These are phyloP conservation scores for Molothrus aeneus DNA, from an alignment of 2,797 vertebrate genomes.

Conservation along the genomic window DNA sequence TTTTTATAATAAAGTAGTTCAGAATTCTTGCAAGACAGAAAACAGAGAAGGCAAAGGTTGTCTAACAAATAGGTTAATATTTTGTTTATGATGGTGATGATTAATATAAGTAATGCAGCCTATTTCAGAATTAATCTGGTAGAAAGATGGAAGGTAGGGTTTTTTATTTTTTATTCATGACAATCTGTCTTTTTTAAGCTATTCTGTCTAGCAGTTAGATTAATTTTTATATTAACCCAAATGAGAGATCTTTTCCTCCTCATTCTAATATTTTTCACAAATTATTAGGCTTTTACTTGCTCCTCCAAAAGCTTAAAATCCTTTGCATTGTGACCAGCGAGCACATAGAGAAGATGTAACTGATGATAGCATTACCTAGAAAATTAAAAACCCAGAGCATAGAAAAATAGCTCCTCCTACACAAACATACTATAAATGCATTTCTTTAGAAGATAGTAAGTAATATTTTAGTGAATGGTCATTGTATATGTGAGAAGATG, in stretches of 20 bases:
- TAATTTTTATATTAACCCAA: neutral
- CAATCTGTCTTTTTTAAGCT: neutral
- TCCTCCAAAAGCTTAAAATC: neutral
- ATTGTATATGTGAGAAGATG: neutral
- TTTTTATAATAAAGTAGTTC: neutral
- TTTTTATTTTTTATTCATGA: neutral
- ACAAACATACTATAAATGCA: constrained; percentile 11
- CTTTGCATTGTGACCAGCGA: neutral
- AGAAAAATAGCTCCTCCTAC: constrained; percentile 48
- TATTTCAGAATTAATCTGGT: neutral
- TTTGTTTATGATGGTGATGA: neutral
- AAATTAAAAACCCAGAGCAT: neutral
- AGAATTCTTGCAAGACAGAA: neutral
- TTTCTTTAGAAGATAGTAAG: constrained; percentile 24
- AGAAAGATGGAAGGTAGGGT: neutral
- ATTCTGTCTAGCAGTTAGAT: neutral
- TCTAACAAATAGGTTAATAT: neutral
- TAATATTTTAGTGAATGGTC: neutral
- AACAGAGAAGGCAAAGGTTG: neutral
- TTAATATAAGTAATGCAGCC: neutral
- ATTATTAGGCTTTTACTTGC: neutral
- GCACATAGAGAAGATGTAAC: neutral
- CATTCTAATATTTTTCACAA: neutral
- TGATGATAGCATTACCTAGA: neutral
- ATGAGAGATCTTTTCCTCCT: neutral